These are phyloP conservation scores for Psittacula cyanocephala DNA, from an alignment of 2,113 vertebrate genomes.

Conservation along the genomic window DNA sequence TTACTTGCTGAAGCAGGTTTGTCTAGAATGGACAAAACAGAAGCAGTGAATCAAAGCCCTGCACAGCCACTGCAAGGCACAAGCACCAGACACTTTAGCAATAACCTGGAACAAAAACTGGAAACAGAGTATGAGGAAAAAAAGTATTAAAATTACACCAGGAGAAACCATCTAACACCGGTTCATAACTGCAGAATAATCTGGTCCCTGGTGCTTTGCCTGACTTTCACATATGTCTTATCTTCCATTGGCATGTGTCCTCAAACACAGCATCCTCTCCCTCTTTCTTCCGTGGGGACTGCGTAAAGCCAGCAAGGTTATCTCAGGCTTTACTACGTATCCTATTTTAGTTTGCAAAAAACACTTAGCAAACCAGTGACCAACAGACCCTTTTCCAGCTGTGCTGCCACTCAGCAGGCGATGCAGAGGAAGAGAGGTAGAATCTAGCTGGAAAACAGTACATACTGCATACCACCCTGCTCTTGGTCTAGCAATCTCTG, in stretches of 20 bases:
- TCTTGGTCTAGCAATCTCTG: no score
- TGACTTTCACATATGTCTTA: neutral
- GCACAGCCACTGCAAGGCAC: neutral
- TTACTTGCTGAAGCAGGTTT: neutral
- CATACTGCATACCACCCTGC: accelerated
- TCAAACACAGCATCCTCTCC: neutral
- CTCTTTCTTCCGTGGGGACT: neutral
- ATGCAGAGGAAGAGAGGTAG: no score
- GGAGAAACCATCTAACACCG: neutral
- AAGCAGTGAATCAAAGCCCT: neutral
- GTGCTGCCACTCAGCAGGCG: accelerated
- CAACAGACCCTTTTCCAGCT: accelerated
- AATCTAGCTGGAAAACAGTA: neutral
- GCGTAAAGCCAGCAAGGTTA: neutral
- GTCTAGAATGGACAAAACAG: accelerated
- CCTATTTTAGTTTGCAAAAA: no score
- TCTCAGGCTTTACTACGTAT: accelerated
- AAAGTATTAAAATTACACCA: neutral
- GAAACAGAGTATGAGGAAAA: neutral
- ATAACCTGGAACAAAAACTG: neutral
- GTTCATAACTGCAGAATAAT: neutral
- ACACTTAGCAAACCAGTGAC: accelerated
- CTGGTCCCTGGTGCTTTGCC: neutral
- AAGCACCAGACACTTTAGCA: neutral
- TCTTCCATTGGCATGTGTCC: neutral